Evolutionary conservation across 2,113 vertebrate species (phyloP), one percentile per base, ranked within the genome.

Genomic region (Meleagris gallopavo): DNA sequence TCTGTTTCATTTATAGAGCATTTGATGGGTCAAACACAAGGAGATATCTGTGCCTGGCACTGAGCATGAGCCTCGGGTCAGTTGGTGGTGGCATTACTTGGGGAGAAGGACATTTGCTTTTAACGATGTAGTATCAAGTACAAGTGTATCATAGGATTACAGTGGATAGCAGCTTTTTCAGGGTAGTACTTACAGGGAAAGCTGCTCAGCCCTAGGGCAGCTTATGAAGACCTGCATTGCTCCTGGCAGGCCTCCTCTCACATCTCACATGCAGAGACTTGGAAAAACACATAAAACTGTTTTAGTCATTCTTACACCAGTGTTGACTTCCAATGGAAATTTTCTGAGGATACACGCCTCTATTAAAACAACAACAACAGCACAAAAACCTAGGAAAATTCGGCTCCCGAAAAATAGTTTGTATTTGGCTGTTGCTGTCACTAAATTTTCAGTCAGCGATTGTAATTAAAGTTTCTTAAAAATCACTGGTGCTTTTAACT

Each of bases 391-490:
- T 84, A 65, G 27, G 24, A 82, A 52, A 45, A 64, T 69, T 57
- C 69, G n/a, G 11, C 19, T 60, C 60, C 52, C 79, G 19, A 58
- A 34, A 34, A 81, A 60, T 4, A 5, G 9, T 61, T 82, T 72
- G 7, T 52, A 54, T 79, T 85, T 69, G 78, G 11, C 82, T 73
- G 58, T 69, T 93, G 18, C 25, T 79, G 14, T 73, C n/a, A 36
- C 45, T 67, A 45, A 4, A 10, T 69, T 93, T 91, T 83, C 78
- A 91, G 36, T 92, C 58, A 85, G 20, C 20, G 57, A 36, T 46
- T 93, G 11, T 45, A 94, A 76, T 81, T 81, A 79, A 69, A 79
- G 24, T 65, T 91, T 91, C 62, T 83, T 86, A 38, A 90, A 55
- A 86, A 78, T 79, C 73, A 87, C 84, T 85, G 25, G 8, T 58